Conservation (phyloP, 2,113 vertebrate species). For the Hippopotamus amphibius region DNA sequence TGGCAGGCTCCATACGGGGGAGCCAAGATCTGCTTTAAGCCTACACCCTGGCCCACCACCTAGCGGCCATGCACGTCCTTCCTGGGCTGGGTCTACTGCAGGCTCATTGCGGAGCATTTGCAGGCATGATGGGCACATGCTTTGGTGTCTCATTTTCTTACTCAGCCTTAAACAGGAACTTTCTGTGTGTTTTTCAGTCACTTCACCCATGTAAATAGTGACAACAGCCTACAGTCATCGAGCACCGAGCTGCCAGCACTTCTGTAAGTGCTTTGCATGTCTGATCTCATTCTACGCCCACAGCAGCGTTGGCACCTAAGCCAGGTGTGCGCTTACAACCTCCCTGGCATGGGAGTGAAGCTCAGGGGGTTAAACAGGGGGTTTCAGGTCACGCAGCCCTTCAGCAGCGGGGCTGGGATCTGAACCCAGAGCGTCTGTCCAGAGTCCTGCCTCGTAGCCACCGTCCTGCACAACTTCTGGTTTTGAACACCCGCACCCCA, state of each 20-base stretch:
- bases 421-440: not conserved
- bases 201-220: accelerated
- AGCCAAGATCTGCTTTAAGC: not conserved
- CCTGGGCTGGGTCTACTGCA: not conserved
- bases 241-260: accelerated
- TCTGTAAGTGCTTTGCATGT: accelerated
- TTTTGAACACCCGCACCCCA: not conserved
- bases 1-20: not conserved
- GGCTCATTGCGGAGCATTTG: not conserved
- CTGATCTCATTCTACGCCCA: not conserved
- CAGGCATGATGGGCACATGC: accelerated
- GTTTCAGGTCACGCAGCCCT: not conserved
- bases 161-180: not conserved
- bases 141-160: accelerated
- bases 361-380: accelerated
- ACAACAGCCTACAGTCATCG: accelerated
- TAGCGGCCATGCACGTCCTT: accelerated
- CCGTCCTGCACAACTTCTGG: accelerated
- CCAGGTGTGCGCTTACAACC: accelerated
- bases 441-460: accelerated
- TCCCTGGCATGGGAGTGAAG: accelerated
- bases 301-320: accelerated
- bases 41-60: not conserved
- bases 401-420: not conserved
- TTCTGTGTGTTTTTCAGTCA: not conserved